Evolutionary conservation across 2,797 vertebrate species (phyloP).

Genomic region (Tinamus major): DNA sequence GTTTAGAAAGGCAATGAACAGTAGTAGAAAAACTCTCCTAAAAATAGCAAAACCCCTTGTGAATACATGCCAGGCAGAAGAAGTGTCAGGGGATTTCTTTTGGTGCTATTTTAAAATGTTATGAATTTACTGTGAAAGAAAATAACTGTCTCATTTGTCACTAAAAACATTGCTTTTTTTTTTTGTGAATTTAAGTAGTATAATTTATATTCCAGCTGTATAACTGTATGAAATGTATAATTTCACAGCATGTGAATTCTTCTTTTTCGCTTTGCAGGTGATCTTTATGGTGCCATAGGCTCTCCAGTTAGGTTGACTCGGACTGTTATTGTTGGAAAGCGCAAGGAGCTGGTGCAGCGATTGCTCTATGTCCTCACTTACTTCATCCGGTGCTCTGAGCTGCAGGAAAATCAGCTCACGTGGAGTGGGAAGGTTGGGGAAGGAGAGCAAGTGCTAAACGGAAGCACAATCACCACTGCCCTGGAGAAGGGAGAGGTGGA

Average conservation of each 20-base stretch:
- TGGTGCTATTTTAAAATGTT: not conserved
- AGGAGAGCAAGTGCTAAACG: slow-evolving; percentile 76
- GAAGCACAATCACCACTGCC: slow-evolving; percentile 80
- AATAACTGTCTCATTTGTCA: not conserved
- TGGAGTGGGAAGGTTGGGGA: slow-evolving; percentile 65
- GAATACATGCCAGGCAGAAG: not conserved
- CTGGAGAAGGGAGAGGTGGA: slow-evolving; percentile 85
- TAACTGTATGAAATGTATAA: not conserved
- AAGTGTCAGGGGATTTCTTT: not conserved
- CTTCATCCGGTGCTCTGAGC: slow-evolving; percentile 90
- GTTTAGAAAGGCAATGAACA: not conserved
- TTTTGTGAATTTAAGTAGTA: not conserved
- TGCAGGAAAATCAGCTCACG: slow-evolving; percentile 84
- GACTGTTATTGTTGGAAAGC: slow-evolving; percentile 86
- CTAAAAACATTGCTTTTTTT: not conserved
- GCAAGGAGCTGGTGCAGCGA: slow-evolving; percentile 86
- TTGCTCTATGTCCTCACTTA: slow-evolving; percentile 89
- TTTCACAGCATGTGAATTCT: not conserved
- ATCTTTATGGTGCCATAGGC: slow-evolving; percentile 88
- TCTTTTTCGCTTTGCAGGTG: slow-evolving; percentile 75
- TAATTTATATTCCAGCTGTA: not conserved
- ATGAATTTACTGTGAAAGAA: not conserved
- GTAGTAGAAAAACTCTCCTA: not conserved
- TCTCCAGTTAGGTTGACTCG: slow-evolving; percentile 86
- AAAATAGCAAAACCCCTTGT: not conserved